phyloP scores from a whole-genome alignment of 1,140 invertebrate species.

The Drosophila subobscura region DNA sequence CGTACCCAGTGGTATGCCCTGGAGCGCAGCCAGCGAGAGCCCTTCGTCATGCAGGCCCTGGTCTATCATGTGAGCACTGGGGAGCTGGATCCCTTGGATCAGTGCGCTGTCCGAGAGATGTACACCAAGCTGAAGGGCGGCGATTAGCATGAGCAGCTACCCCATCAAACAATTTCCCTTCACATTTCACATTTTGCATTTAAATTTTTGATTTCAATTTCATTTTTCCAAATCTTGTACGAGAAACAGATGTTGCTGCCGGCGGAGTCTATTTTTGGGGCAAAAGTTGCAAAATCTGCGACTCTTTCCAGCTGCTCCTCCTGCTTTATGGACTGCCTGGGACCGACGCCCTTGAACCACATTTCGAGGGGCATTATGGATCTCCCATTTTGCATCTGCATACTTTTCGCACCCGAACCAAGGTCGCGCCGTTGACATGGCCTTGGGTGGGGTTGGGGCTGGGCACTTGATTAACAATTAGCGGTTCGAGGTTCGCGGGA shows the following conservation, averaged over 20 bases:
- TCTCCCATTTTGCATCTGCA: not conserved
- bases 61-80: slow-evolving; percentile 53
- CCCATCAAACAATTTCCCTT: no score
- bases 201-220: slow-evolving; percentile 37
- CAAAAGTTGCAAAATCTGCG: slow-evolving; percentile 45
- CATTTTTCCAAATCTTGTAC: slow-evolving; percentile 38
- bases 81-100: slow-evolving; percentile 48
- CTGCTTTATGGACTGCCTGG: slow-evolving; percentile 26
- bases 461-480: slow-evolving; percentile 49
- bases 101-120: slow-evolving; percentile 44
- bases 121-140: slow-evolving; percentile 35
- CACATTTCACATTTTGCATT: slow-evolving; percentile 12
- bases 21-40: slow-evolving; percentile 31
- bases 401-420: slow-evolving; percentile 49
- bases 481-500: no score
- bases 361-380: slow-evolving; percentile 60
- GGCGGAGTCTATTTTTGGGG: slow-evolving; percentile 59
- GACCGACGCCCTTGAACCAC: slow-evolving; percentile 61
- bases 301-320: slow-evolving; percentile 21
- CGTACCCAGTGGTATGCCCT: slow-evolving; percentile 21
- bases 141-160: slow-evolving; percentile 9
- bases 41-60: slow-evolving; percentile 59
- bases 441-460: slow-evolving; percentile 12
- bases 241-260: slow-evolving; percentile 63
- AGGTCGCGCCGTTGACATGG: slow-evolving; percentile 57